Percentiles rank a stretch among this genome's conserved stretches.
Conservation (phyloP, 2,888 invertebrate species). For the Pilophorus perplexus region DNA sequence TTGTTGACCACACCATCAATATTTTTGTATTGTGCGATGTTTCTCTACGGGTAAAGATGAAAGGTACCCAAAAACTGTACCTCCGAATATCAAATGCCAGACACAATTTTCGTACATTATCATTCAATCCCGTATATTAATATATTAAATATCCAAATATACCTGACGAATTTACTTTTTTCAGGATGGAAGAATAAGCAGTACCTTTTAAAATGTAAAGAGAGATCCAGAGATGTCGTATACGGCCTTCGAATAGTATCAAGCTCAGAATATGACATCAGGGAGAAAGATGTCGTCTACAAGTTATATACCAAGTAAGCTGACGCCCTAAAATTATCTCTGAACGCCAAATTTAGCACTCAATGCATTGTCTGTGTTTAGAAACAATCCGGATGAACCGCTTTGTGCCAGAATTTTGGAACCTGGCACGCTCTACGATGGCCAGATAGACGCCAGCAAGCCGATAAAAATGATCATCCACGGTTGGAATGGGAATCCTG, state of each 20-base stretch:
- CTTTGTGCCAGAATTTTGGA: conserved; percentile 12
- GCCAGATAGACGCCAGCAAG: conserved; percentile 16
- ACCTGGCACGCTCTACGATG: conserved; percentile 16
- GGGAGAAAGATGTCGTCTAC: conserved; percentile 27
- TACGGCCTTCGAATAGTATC: not conserved
- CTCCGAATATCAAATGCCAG: no score
- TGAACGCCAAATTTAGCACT: no score
- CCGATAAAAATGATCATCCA: conserved; percentile 34
- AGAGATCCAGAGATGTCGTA: not conserved
- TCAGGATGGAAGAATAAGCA: conserved; percentile 27
- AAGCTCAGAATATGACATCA: conserved; percentile 21
- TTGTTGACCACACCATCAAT: no score
- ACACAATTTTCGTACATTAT: no score
- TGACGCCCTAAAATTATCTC: no score
- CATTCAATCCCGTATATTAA: no score
- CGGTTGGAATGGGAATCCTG: conserved; percentile 33
- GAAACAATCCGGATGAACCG: conserved; percentile 19
- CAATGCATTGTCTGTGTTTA: no score
- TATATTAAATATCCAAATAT: no score
- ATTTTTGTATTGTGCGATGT: no score
- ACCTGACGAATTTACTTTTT: no score
- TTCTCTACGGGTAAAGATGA: no score
- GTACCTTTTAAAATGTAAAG: conserved; percentile 17
- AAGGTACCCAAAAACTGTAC: no score
- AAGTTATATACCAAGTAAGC: conserved; percentile 23